These are phyloP conservation scores for Dyspetes luteomarginatus DNA, from an alignment of 2,888 invertebrate species.

Conservation along the genomic window DNA sequence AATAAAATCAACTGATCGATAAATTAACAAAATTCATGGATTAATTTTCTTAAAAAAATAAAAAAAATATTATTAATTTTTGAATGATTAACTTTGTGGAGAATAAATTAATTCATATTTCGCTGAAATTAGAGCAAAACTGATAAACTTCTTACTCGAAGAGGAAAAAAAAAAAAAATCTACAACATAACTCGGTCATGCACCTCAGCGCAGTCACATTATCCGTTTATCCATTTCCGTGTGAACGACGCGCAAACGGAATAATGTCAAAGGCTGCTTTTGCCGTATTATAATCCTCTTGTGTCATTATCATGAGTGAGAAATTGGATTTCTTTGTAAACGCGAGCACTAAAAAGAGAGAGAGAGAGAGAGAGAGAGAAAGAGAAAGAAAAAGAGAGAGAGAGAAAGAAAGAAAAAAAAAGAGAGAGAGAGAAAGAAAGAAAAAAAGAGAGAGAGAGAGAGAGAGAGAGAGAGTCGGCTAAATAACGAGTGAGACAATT, in stretches of 20 bases:
- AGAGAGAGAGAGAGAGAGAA: too few species aligned
- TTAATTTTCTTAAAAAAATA: neutral
- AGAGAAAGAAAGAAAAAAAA: neutral
- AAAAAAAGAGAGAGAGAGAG: too few species aligned
- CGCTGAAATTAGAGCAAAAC: too few species aligned
- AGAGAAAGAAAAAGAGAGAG: neutral
- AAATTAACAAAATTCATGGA: too few species aligned
- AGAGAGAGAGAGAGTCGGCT: too few species aligned
- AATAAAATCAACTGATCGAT: too few species aligned
- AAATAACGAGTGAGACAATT: too few species aligned
- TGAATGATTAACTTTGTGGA: too few species aligned
- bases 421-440: conserved; percentile 1
- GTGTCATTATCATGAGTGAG: conserved; percentile 21
- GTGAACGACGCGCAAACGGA: conserved; percentile 8
- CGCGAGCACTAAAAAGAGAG: neutral
- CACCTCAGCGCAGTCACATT: neutral
- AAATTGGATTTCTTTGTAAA: conserved; percentile 39
- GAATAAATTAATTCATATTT: too few species aligned
- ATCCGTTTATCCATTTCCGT: neutral
- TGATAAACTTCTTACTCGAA: neutral
- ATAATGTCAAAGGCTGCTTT: conserved; percentile 25
- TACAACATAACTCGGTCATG: neutral
- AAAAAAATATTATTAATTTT: neutral
- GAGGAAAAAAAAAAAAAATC: neutral
- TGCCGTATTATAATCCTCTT: conserved; percentile 35